Evolutionary conservation across 2,797 vertebrate genomes (phyloP).

Genomic region (Gallinago solitaria): DNA sequence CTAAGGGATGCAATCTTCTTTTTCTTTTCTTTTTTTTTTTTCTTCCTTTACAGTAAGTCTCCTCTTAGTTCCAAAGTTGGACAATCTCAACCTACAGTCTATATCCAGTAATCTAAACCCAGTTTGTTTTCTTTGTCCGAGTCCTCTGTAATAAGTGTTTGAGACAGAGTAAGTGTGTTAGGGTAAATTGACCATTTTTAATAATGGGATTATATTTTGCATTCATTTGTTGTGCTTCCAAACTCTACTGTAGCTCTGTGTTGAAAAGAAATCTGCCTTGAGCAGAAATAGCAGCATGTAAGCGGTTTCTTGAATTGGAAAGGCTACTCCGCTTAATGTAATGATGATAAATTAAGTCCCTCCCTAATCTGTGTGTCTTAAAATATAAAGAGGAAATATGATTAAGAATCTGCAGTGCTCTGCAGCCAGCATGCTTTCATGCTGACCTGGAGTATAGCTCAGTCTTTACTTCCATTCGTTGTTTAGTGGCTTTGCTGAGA

Average conservation of each 20-base stretch:
- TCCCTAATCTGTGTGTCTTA: not conserved
- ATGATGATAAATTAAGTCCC: slow-evolving; percentile 6
- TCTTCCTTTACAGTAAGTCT: not conserved
- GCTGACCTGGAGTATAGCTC: slow-evolving; percentile 20
- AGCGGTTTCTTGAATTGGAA: not conserved
- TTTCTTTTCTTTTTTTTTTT: not conserved
- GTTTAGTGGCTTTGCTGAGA: slow-evolving; percentile 36
- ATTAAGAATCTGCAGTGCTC: not conserved
- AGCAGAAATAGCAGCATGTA: not conserved
- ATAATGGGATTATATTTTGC: not conserved
- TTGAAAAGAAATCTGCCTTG: not conserved
- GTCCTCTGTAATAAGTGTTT: not conserved
- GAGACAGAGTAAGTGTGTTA: not conserved
- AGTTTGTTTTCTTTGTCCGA: not conserved
- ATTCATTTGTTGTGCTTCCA: not conserved
- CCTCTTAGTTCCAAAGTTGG: not conserved
- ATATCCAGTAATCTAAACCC: not conserved
- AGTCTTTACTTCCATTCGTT: not conserved
- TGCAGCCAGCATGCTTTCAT: not conserved
- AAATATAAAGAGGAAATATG: slow-evolving; percentile 2
- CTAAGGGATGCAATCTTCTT: not conserved
- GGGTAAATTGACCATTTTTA: not conserved
- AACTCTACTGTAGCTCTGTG: not conserved
- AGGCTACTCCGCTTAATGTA: not conserved
- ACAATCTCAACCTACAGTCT: not conserved